Base-by-base conservation (phyloP, 2,797 vertebrate species). In the Podarcis siculus region DNA sequence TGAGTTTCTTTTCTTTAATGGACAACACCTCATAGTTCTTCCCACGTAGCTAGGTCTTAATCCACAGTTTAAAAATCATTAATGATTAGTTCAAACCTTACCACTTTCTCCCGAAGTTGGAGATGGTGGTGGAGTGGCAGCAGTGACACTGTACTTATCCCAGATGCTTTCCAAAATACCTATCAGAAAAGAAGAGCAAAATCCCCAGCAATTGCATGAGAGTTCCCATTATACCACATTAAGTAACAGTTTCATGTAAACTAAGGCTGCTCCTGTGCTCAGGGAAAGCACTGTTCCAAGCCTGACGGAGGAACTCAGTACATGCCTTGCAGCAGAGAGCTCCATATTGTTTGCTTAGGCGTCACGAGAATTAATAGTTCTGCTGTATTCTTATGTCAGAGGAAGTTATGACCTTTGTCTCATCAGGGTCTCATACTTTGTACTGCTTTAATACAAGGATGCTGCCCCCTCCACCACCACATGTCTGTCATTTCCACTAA, bases 91-190 rank as follows among this genome's bases (percentile, higher is more conserved):
- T 76, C 30, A 37, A 19, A 87, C 45, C 98, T 96, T 97, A 99
- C 99, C 96, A 86, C 98, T 98, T 96, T 99, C 98, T 97, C 98
- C 97, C 91, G 98, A 98, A 25, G 98, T 99, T 1, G 99, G 99
- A 77, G 99, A 99, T 2, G 99, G 98, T 87, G 99, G 99, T 0
- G 99, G 99, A 30, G 98, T 99, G 93, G 98, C 98, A 73, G 98
- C 97, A 75, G 98, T 98, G 90, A 99, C 97, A 25, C 98, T 99
- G 97, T 99, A 98, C 90, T 99, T 99, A 95, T 99, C 98, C 99
- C 99, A 99, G 84, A 99, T 98, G 7, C 98, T 98, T 97, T 99
- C 99, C 92, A 99, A 95, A 92, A 99, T 99, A 94, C 98, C 99
- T 99, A 94, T 32, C 49, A 91, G 93, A 71, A 95, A 91, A 95